These are phyloP conservation scores for Cyprinodon tularosa DNA, from an alignment of 2,113 vertebrate species.

Conservation along the genomic window DNA sequence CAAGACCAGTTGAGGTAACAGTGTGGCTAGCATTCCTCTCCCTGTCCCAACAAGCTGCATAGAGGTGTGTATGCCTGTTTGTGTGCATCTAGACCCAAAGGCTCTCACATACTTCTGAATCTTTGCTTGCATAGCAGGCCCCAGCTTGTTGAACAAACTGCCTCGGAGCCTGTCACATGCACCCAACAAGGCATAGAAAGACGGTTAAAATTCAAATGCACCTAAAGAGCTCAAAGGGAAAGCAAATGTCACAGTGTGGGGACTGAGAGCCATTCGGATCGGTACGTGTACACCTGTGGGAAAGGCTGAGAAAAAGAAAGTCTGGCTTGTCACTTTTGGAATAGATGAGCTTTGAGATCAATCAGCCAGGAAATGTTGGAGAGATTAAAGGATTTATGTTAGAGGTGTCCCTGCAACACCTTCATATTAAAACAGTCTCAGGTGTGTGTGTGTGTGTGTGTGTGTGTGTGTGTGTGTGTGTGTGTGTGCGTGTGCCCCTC, in stretches of 20 bases:
- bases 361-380: constrained; percentile 25
- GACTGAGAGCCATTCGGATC: neutral
- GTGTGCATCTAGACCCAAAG: constrained; percentile 27
- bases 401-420: constrained; percentile 41
- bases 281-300: neutral
- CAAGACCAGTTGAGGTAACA: constrained; percentile 44
- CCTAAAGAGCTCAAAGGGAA: constrained; percentile 21
- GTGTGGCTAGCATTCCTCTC: constrained; percentile 69
- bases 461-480: constrained; percentile 27
- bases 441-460: constrained; percentile 23
- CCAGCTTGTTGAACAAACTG: constrained; percentile 60
- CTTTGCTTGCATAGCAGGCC: constrained; percentile 59
- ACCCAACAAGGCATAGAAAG: constrained; percentile 32
- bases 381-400: constrained; percentile 61
- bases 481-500: constrained; percentile 8
- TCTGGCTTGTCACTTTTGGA: constrained; percentile 6
- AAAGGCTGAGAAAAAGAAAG: constrained; percentile 9
- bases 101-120: constrained; percentile 65
- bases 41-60: constrained; percentile 72
- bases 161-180: constrained; percentile 57
- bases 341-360: constrained; percentile 32
- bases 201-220: constrained; percentile 45
- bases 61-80: constrained; percentile 28
- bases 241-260: constrained; percentile 28
- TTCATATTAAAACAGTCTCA: constrained; percentile 43